Evolutionary conservation across 1,140 invertebrate species (phyloP).

Genomic region (Drosophila equinoxialis): DNA sequence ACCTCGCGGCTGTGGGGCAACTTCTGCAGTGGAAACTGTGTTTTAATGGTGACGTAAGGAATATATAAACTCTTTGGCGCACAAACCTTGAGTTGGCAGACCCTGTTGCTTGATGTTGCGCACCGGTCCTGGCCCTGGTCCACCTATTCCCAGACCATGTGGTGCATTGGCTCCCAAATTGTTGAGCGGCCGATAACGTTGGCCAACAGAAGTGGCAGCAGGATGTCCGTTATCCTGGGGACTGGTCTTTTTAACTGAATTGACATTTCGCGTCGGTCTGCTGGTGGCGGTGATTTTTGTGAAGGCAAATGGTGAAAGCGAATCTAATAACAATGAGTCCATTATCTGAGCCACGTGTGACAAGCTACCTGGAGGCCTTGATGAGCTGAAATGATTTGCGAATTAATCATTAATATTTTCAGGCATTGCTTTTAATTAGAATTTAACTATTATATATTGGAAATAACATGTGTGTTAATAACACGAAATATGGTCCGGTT

Average conservation of each 20-base stretch:
- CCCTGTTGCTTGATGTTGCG: constrained; percentile 75
- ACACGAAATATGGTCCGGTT: too few relatives aligned
- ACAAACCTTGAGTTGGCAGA: constrained; percentile 77
- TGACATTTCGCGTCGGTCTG: constrained; percentile 63
- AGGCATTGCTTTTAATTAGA: too few relatives aligned
- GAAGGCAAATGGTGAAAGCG: constrained; percentile 85
- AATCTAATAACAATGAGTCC: constrained; percentile 88
- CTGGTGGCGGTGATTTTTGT: constrained; percentile 85
- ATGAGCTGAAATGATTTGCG: constrained; percentile 54
- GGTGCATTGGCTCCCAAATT: constrained; percentile 82
- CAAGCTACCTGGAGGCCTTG: constrained; percentile 84
- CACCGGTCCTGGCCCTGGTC: constrained; percentile 40
- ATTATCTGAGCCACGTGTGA: constrained; percentile 89
- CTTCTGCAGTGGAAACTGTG: constrained; percentile 68
- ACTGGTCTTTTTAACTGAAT: constrained; percentile 44
- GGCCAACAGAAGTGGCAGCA: constrained; percentile 11
- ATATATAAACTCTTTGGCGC: constrained; percentile 11
- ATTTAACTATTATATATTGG: too few relatives aligned
- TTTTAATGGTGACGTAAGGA: constrained; percentile 56
- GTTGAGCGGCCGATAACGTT: constrained; percentile 57
- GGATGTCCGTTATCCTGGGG: constrained; percentile 31
- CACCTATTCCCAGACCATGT: constrained; percentile 73
- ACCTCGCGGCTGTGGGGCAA: constrained; percentile 73
- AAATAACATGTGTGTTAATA: too few relatives aligned
- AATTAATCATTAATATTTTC: too few relatives aligned